Base-by-base conservation (phyloP, 2,888 invertebrate genomes). In the Abscondita cerata region DNA sequence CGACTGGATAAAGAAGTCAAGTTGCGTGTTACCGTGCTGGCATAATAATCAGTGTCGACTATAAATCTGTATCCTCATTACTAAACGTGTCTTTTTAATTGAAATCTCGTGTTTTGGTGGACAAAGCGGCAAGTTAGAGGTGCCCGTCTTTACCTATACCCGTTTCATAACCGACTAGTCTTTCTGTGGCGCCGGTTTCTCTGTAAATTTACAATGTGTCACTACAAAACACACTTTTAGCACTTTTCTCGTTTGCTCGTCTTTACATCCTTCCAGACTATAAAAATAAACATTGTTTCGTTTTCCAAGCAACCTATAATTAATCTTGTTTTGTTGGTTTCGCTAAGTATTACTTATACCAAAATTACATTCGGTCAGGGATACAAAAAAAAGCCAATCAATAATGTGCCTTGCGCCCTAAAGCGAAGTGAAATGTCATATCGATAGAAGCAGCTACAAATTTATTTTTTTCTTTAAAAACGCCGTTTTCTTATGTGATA, bases 1-100 rank as follows among this genome's bases (percentile, higher is more conserved):
- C 46, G 57, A 52, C 52, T 60, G 64, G 61, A 64, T 64, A 57
- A 59, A 60, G 64, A 56, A 60, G 57, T 64, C 64, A 64, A 53
- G 48, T 64, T 65, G 65, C 66, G 68, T 68, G 69, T 65, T 65
- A 65, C 61, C 54, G 69, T 69, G 68, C 68, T 70, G 70, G 72
- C 70, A 71, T 72, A 73, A 72, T 73, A 73, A 74, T 72, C 70
- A 70, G 68, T 67, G 68, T 69, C 66, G 66, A 66, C 73, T 62
- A 78, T 79, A 79, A 79, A 79, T 79, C 77, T 77, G 75, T 75
- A 69, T 71, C 78, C 83, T 84, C 84, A 84, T 84, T 84, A 84
- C 81, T 81, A 82, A 82, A 78, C 83, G 80, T 83, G 83, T 84
- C 81, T 80, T 81, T 84, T 84, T 85, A 85, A 85, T 84, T 84